Conservation (phyloP, 2,113 vertebrate genomes). For the Peucedramus taeniatus region DNA sequence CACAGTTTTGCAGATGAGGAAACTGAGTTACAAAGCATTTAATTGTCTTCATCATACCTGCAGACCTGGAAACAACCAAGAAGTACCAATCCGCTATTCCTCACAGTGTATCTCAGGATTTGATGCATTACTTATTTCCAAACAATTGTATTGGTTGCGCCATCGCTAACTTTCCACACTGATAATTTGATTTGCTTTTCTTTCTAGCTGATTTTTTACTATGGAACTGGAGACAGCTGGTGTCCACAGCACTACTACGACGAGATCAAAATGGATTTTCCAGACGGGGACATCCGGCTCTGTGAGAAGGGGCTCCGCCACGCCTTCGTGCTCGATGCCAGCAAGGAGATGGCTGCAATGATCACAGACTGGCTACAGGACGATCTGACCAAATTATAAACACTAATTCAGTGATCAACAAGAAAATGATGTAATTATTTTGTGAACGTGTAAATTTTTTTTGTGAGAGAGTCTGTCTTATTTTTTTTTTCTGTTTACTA, state of each 20-base stretch:
- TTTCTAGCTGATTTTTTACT: constrained; percentile 92
- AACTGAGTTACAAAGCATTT: not conserved
- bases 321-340: constrained; percentile 82
- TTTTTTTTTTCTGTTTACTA: not conserved
- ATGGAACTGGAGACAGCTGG: constrained; percentile 85
- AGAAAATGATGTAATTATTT: not conserved
- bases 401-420: not conserved
- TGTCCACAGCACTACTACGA: constrained; percentile 87
- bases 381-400: constrained; percentile 70
- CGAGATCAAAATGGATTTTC: constrained; percentile 89
- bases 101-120: not conserved
- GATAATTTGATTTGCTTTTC: not conserved
- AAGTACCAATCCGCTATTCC: not conserved
- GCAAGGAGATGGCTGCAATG: constrained; percentile 81
- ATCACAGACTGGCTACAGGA: constrained; percentile 79
- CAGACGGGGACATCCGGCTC: constrained; percentile 83
- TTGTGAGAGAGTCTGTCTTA: not conserved
- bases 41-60: not conserved
- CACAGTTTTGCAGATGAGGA: not conserved
- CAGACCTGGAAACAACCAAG: not conserved
- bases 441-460: not conserved
- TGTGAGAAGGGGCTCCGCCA: constrained; percentile 86
- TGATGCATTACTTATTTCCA: not conserved
- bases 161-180: not conserved
- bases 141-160: not conserved